Conservation (phyloP, 2,888 invertebrate genomes). For the Lycaena phlaeas region DNA sequence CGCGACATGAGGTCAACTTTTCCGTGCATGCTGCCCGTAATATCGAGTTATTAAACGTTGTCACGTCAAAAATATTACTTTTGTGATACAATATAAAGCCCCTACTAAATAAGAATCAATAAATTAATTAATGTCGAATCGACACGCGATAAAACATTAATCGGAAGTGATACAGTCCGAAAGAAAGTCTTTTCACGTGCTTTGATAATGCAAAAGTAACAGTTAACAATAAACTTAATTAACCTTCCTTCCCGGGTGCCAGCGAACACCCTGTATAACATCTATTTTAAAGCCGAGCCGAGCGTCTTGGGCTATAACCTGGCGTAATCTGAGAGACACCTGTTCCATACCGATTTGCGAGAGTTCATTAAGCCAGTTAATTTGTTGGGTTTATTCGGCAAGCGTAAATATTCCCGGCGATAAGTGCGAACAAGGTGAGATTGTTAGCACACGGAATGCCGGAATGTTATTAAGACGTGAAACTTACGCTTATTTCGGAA, state of each 20-base stretch:
- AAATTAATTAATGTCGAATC: no score
- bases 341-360: slow-evolving; percentile 3
- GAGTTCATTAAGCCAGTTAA: slow-evolving; percentile 8
- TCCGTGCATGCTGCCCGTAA: no score
- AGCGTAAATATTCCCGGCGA: background rate
- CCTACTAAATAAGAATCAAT: no score
- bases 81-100: no score
- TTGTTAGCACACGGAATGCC: background rate
- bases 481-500: background rate
- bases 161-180: no score
- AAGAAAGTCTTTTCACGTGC: background rate
- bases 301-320: slow-evolving; percentile 6
- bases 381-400: slow-evolving; percentile 1
- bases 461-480: background rate
- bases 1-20: no score
- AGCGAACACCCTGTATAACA: background rate
- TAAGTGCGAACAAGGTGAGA: background rate
- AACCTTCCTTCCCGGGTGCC: background rate
- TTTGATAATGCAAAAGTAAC: background rate
- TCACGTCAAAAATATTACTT: no score
- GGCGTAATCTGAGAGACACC: slow-evolving; percentile 8
- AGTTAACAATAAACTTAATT: background rate
- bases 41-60: no score
- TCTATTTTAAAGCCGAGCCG: slow-evolving; percentile 5
- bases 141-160: no score